Conservation (phyloP, 2,113 vertebrate species). For the Oncorhynchus tshawytscha region DNA sequence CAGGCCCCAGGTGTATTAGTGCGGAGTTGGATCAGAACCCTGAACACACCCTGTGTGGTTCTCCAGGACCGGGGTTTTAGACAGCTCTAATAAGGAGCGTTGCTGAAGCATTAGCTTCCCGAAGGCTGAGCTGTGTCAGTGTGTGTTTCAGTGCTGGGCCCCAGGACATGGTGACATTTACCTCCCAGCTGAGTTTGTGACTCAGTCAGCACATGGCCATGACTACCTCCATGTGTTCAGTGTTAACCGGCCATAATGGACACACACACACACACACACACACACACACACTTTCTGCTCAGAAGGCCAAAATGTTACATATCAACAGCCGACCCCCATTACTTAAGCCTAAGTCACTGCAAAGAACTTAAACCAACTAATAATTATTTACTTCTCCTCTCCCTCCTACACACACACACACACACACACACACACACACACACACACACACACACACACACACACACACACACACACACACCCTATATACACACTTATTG, state of each 20-base stretch:
- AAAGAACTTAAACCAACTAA: background rate
- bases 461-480: too few relatives aligned
- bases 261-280: background rate
- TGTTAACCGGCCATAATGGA: background rate
- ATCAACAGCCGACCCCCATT: background rate
- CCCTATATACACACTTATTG: background rate
- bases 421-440: too few relatives aligned
- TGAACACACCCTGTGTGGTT: too few relatives aligned
- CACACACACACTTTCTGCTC: background rate
- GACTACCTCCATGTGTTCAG: background rate
- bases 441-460: too few relatives aligned
- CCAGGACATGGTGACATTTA: too few relatives aligned
- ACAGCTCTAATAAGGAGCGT: too few relatives aligned
- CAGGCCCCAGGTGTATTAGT: too few relatives aligned
- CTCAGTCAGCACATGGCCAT: background rate
- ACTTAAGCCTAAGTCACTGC: background rate
- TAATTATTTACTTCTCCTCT: background rate
- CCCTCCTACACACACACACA: slow-evolving; percentile 16
- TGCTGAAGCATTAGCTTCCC: too few relatives aligned
- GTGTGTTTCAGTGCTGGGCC: background rate
- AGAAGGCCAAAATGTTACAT: background rate
- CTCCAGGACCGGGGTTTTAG: too few relatives aligned
- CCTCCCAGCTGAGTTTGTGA: background rate
- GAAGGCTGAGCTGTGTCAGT: too few relatives aligned
- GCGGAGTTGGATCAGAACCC: too few relatives aligned